Base-by-base conservation (phyloP, 1,140 invertebrate species). In the Coelopa frigida region DNA sequence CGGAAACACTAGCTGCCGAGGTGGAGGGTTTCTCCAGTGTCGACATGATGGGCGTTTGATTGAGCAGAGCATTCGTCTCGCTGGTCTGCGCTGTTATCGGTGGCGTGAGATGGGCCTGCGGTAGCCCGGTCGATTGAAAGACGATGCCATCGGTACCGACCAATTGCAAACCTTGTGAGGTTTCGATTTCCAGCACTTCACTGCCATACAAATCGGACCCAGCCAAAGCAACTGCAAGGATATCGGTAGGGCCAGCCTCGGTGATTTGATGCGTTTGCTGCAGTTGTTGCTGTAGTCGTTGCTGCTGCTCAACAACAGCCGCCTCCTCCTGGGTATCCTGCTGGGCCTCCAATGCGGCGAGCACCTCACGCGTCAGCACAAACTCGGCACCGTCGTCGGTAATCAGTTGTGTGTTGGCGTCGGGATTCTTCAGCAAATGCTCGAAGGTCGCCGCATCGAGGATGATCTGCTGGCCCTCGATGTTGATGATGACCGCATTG, bases 11-110 rank as follows among this genome's bases (percentile, higher is more conserved):
- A 22, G 64, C 59, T 14, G 59, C 56, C 14, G 68, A 74, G 4
- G 40, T 44, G 2, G 76, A 78, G 0, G 84, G 84, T 5, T 82
- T 75, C 61, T 87, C 85, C 10, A 85, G 62, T 0, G 84, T 82
- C 0, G 84, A 84, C 85, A 87, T 87, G 7, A 87, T 87, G 0
- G 85, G 66, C 22, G 62, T 84, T 58, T 84, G 83, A 61, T 84
- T 82, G 10, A 87, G 69, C 2, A 83, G 79, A 0, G 77, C 74
- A 32, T 82, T 86, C 1, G 85, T 87, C 58, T 86, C 84, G 2
- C 52, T 68, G 8, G 48, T 68, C 5, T 52, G 46, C 11, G 62
- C 62, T 11, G 55, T 55, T 1, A 56, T 55, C 0, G 63, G 63
- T 11, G 59, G 61, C 15, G 61, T 61, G 18, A 59, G 24, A 17